Base-by-base conservation (phyloP, 2,113 vertebrate genomes). In the Paratilapia polleni region DNA sequence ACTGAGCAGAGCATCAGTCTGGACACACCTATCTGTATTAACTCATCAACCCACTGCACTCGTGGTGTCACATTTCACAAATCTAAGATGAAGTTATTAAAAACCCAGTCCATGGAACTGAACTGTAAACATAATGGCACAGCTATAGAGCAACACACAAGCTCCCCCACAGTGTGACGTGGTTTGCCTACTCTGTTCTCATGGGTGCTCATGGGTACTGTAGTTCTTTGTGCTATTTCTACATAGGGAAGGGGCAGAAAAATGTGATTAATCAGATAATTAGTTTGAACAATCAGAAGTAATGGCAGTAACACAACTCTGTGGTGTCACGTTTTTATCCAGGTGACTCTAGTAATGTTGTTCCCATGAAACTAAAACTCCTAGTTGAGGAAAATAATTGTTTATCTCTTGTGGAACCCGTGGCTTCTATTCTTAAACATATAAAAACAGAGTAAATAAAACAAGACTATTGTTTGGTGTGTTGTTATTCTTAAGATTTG, bases 341-440 rank as follows among this genome's bases (percentile, higher is more conserved):
- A 31, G 28, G 28, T 3, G 28, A 31, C 4, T 31, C 28, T 31
- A 31, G 28, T 31, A 31, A 31, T 31, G 4, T 31, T 31, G 28
- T 31, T 31, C 28, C 28, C 28, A 31, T 31, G 4, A 0, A 66
- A 66, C 43, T 43, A 26, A 66, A 66, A 47, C 14, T 26, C 63
- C 0, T 15, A 66, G 13, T 66, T 7, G 4, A 1, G 43, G 0
- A 0, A 22, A 43, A 66, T 66, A 43, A 17, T 43, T 0, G 43
- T 66, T 66, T 11, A 24, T 47, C 63, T 47, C 8, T 11, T 0
- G n/a, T 26, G 38, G 12, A 47, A 26, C 0, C 43, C 28, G 28
- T 31, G 4, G 28, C 28, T 13, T 43, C 0, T 68, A 43, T 47
- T 14, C 22, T 17, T 68, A 68, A 49, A 0, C 49, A 43, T 24